Percentiles rank a stretch among this genome's conserved stretches.
Conservation (phyloP, 2,888 invertebrate species). For the Opisthograptis luteolata region DNA sequence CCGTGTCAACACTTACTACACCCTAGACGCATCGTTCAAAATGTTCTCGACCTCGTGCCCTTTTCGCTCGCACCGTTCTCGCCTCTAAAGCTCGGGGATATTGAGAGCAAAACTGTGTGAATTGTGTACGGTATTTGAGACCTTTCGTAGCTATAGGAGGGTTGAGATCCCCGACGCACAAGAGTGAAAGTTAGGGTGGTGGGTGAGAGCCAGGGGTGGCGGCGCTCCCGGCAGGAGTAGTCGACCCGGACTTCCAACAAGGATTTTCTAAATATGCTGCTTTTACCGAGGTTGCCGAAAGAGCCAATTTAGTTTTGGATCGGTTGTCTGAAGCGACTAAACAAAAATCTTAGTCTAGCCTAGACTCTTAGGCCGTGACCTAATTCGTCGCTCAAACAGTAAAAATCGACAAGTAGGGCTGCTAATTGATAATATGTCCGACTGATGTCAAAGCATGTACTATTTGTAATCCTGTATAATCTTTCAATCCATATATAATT, state of each 20-base stretch:
- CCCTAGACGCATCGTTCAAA: constrained; percentile 75
- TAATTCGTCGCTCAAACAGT: too few relatives aligned
- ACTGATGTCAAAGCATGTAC: too few relatives aligned
- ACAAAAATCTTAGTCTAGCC: too few relatives aligned
- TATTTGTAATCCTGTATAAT: too few relatives aligned
- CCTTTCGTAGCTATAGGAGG: constrained; percentile 61
- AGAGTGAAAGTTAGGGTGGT: constrained; percentile 78
- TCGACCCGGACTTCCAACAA: constrained; percentile 78
- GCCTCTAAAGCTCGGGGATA: constrained; percentile 50
- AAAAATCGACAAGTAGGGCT: too few relatives aligned
- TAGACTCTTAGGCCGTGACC: too few relatives aligned
- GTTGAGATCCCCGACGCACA: constrained; percentile 78
- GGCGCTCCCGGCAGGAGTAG: constrained; percentile 74
- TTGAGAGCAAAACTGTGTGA: constrained; percentile 48
- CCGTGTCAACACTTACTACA: constrained; percentile 66
- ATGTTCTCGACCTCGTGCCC: constrained; percentile 75
- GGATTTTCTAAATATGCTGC: constrained; percentile 82
- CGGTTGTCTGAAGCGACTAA: too few relatives aligned
- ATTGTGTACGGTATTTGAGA: constrained; percentile 51
- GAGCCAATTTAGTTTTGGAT: constrained; percentile 40
- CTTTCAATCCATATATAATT: too few relatives aligned
- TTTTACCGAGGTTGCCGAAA: constrained; percentile 63
- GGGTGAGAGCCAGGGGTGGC: constrained; percentile 66
- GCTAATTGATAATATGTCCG: too few relatives aligned
- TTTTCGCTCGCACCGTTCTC: constrained; percentile 55